Conservation (phyloP, 2,113 vertebrate genomes). For the Amphilophus citrinellus region DNA sequence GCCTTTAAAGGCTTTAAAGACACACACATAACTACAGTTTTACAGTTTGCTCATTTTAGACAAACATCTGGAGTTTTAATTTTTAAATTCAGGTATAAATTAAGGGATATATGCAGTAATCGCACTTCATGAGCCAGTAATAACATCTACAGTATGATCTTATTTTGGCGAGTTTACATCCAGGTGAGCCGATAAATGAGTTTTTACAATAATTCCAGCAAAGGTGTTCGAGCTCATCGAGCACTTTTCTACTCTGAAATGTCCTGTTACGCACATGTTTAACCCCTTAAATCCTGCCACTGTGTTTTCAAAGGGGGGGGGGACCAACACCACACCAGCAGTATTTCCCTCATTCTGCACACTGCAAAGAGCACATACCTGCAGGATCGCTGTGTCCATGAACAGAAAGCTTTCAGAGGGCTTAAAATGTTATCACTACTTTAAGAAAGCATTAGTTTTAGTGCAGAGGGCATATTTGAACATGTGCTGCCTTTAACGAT, state of each 20-base stretch:
- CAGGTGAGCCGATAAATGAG: neutral
- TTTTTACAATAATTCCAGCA: neutral
- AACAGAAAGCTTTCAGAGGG: neutral
- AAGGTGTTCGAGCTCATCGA: neutral
- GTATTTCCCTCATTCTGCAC: too few relatives aligned
- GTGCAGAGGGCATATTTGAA: neutral
- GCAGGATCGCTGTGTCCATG: too few relatives aligned
- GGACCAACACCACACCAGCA: too few relatives aligned
- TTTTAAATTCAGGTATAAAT: neutral
- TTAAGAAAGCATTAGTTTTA: neutral
- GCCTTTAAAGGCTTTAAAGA: neutral
- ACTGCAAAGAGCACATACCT: too few relatives aligned
- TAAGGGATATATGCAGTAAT: neutral
- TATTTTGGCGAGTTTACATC: neutral
- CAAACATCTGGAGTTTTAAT: neutral
- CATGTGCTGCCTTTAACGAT: neutral
- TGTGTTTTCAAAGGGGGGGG: too few relatives aligned
- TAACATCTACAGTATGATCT: neutral
- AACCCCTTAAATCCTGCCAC: neutral
- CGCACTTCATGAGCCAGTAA: neutral
- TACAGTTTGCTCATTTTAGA: neutral
- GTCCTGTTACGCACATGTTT: neutral
- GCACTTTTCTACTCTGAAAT: neutral
- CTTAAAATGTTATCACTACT: neutral
- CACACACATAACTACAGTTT: neutral